Evolutionary conservation across 1,140 invertebrate species (phyloP), one percentile per base, ranked within the genome.

Genomic region (Dolichoris vasculosae): DNA sequence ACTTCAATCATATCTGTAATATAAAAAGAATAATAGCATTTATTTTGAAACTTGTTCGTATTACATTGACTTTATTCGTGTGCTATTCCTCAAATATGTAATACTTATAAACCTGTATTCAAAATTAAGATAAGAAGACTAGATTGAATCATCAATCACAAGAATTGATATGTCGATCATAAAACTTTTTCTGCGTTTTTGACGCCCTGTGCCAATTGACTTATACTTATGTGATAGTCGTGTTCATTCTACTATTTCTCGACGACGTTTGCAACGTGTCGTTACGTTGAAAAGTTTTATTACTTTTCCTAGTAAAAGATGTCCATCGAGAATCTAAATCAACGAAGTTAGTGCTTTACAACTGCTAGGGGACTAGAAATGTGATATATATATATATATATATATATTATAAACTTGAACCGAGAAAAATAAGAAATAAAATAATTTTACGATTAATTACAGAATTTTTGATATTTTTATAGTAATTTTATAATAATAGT

Each of bases 341-440:
- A 69, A 69, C 30, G 17, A 69, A 69, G 67, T 69, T 69, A 38
- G 32, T 69, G 0, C 67, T 69, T 69, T 69, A 69, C 67, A 69
- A 38, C 67, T 69, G 32, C 67, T 20, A 7, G 0, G 67, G 67
- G 67, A 69, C 30, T 69, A 69, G 9, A 69, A 64, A 40, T 69
- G 17, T 38, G 63, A 69, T 13, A 69, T 38, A 1, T 69, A 20
- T 38, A 38, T 38, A 69, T 38, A 40, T 69, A 69, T 20, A 69
- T 59, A 13, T 20, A 23, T 59, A 59, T n/a, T n/a, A n/a, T 59
- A 59, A 20, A 17, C 2, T 55, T 15, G 51, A 26, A 59, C 55
- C 26, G 23, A 23, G 55, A 3, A 26, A 26, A 59, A 26, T 26
- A 59, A 59, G 23, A 59, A 59, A 59, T 59, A 59, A 26, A 13